Evolutionary conservation across 2,113 vertebrate genomes (phyloP).

Genomic region (Fulica atra): DNA sequence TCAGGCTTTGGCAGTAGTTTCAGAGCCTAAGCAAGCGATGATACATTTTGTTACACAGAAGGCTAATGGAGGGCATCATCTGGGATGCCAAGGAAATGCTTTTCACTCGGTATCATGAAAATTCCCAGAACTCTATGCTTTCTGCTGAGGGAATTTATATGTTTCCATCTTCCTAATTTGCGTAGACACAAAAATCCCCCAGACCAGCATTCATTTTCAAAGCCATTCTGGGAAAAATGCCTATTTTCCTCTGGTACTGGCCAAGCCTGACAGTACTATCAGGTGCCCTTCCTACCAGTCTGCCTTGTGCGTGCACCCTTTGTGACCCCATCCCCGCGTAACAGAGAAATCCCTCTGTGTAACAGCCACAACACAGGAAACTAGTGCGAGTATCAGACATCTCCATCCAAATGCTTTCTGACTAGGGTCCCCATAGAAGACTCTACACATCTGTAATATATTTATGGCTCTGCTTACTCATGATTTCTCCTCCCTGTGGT

Average conservation of each 20-base stretch:
- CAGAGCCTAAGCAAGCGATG: accelerated
- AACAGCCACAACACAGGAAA: background rate
- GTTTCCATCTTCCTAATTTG: slow-evolving; percentile 16
- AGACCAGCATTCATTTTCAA: background rate
- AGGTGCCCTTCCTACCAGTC: background rate
- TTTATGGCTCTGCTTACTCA: slow-evolving; percentile 58
- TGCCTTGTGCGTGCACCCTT: background rate
- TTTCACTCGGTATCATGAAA: background rate
- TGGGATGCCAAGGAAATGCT: background rate
- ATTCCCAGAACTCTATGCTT: background rate
- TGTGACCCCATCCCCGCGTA: slow-evolving; percentile 3
- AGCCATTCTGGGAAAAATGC: background rate
- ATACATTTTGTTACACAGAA: background rate
- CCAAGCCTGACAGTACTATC: background rate
- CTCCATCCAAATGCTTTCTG: slow-evolving; percentile 32
- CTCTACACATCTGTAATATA: slow-evolving; percentile 17
- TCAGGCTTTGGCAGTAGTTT: background rate
- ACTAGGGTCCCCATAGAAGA: slow-evolving; percentile 2
- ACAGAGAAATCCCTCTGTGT: background rate
- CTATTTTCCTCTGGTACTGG: background rate
- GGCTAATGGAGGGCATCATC: background rate
- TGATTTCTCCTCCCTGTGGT: slow-evolving; percentile 54
- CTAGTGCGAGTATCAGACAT: background rate
- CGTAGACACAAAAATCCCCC: background rate
- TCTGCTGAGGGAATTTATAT: background rate